Conservation (phyloP, 1,140 invertebrate genomes). For the Drosophila parvula region DNA sequence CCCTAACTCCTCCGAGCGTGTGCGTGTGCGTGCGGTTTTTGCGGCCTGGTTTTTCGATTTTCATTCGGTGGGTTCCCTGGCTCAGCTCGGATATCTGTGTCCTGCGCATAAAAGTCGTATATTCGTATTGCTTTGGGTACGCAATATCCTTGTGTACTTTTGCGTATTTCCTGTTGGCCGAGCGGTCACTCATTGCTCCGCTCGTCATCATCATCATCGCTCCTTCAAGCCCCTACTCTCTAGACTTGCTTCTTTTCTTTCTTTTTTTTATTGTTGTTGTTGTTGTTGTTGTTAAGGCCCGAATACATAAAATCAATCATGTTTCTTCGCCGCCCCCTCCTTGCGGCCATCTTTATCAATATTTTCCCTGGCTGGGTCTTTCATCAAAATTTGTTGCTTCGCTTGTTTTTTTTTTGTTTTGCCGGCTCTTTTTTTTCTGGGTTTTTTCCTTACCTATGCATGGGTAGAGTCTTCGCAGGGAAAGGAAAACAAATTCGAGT, state of each 20-base stretch:
- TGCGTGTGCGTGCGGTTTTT: slow-evolving; percentile 42
- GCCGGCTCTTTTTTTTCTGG: not conserved
- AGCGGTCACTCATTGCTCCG: slow-evolving; percentile 28
- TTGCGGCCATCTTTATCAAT: slow-evolving; percentile 31
- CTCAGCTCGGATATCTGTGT: slow-evolving; percentile 40
- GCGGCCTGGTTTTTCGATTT: slow-evolving; percentile 69
- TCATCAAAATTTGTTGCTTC: slow-evolving; percentile 65
- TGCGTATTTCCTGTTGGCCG: slow-evolving; percentile 72
- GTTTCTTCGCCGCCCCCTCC: slow-evolving; percentile 27
- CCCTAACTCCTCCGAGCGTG: slow-evolving; percentile 13
- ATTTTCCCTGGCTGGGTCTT: slow-evolving; percentile 53
- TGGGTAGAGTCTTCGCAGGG: not conserved
- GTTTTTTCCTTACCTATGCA: slow-evolving; percentile 10
- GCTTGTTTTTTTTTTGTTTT: slow-evolving; percentile 24
- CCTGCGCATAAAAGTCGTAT: slow-evolving; percentile 56
- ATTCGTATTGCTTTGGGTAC: slow-evolving; percentile 47
- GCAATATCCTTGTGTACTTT: slow-evolving; percentile 70
- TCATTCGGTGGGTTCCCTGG: slow-evolving; percentile 43
- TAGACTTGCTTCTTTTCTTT: slow-evolving; percentile 8
- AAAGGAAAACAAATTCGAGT: slow-evolving; percentile 69
- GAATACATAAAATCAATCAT: slow-evolving; percentile 80
- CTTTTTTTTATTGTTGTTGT: slow-evolving; percentile 1
- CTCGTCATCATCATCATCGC: slow-evolving; percentile 33
- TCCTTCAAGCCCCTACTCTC: slow-evolving; percentile 1
- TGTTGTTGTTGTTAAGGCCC: slow-evolving; percentile 24